Conservation (phyloP, 1,140 invertebrate genomes). For the Drosophila sp. region DNA sequence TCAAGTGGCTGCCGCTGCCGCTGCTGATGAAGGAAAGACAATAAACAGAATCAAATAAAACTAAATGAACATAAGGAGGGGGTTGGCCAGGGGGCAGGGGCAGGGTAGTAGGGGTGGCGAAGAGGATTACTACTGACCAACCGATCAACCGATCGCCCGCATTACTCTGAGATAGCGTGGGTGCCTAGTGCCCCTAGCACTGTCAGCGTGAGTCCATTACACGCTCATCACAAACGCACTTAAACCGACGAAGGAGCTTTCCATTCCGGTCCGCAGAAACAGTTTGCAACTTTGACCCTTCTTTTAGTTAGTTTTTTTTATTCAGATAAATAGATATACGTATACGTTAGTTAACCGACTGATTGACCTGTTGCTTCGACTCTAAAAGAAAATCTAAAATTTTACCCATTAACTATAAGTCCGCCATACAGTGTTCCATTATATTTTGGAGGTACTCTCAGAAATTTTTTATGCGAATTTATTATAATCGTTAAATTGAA, state of each 20-base stretch:
- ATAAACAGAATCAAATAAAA: constrained; percentile 58
- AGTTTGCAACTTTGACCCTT: no score
- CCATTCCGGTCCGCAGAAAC: background rate
- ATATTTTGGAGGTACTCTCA: no score
- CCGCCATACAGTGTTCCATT: no score
- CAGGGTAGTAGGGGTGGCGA: background rate
- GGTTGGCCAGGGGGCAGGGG: background rate
- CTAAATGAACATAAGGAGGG: constrained; percentile 39
- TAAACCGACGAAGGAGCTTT: constrained; percentile 20
- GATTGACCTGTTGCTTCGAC: background rate
- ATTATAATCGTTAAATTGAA: no score
- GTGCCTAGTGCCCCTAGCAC: background rate
- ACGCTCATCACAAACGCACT: constrained; percentile 68
- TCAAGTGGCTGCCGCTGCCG: constrained; percentile 44
- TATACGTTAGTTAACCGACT: background rate
- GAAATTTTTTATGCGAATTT: no score
- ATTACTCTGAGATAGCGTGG: constrained; percentile 2
- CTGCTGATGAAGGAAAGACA: constrained; percentile 28
- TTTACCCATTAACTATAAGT: background rate
- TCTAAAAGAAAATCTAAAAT: background rate
- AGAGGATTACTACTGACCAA: constrained; percentile 5
- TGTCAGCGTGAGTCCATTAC: constrained; percentile 62
- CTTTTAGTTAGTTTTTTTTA: no score
- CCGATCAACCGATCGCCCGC: background rate
- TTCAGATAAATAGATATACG: background rate